phyloP scores from a whole-genome alignment of 2,113 vertebrate genomes.

The Gopherus flavomarginatus region DNA sequence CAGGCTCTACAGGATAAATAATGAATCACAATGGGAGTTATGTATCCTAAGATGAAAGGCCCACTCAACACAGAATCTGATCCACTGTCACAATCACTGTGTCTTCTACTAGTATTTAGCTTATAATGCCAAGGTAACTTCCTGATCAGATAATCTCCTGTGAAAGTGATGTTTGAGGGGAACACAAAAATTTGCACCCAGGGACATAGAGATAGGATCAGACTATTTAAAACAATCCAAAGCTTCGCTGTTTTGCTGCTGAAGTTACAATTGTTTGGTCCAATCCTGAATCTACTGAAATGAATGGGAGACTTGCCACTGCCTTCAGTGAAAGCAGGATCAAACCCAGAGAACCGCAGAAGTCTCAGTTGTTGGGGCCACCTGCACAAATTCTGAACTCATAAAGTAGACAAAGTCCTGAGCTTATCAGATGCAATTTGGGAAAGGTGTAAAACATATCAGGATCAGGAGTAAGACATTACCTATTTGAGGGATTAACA shows the following conservation, averaged over 20 bases:
- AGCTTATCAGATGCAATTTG: neutral
- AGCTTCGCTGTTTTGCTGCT: too few species aligned
- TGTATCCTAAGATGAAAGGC: neutral
- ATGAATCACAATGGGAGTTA: neutral
- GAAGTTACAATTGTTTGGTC: neutral
- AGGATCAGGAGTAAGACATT: neutral
- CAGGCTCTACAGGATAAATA: fast-evolving
- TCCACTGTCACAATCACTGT: fast-evolving
- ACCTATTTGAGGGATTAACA: neutral
- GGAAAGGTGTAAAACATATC: neutral
- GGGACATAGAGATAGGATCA: neutral
- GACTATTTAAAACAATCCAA: too few species aligned
- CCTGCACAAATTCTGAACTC: neutral
- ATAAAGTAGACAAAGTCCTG: neutral
- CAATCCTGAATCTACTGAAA: neutral
- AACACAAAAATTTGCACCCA: neutral
- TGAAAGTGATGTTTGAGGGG: neutral
- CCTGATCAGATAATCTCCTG: neutral
- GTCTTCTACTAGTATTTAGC: neutral
- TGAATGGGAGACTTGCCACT: neutral
- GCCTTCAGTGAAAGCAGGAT: neutral
- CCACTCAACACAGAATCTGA: fast-evolving
- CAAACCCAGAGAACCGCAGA: neutral
- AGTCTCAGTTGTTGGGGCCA: neutral
- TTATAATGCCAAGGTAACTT: neutral